A percentile compares a stretch with the other conserved stretches of the same genome.
phyloP scores from a whole-genome alignment of 1,140 invertebrate species.

The Camponotus vicinus region DNA sequence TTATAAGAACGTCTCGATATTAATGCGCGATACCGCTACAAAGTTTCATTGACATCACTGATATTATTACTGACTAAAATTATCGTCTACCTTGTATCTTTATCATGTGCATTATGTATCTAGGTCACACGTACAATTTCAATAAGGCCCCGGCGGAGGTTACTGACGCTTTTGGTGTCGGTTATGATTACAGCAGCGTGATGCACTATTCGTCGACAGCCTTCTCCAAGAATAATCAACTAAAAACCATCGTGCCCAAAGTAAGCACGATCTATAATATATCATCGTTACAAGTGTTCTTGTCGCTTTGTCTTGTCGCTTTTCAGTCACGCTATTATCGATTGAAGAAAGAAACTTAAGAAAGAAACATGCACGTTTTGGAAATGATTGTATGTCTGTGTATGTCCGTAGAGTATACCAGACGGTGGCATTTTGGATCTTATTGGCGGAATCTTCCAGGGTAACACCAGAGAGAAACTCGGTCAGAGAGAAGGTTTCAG shows the following conservation, averaged over 20 bases:
- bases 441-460: conserved; percentile 76
- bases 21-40: no score
- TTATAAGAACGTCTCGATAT: no score
- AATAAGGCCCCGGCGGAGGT: conserved; percentile 87
- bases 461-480: conserved; percentile 68
- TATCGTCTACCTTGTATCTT: conserved; percentile 23
- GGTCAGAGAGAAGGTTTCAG: conserved; percentile 92
- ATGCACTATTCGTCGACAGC: conserved; percentile 94
- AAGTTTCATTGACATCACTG: neutral
- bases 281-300: neutral
- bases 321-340: neutral
- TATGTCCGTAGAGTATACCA: conserved; percentile 61
- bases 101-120: conserved; percentile 46
- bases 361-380: neutral
- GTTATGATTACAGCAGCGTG: conserved; percentile 93
- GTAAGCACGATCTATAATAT: conserved; percentile 81
- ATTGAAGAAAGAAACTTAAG: no score
- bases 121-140: conserved; percentile 90
- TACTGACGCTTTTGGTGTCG: conserved; percentile 89
- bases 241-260: conserved; percentile 89
- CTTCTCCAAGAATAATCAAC: conserved; percentile 91
- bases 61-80: neutral
- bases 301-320: neutral
- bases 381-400: neutral
- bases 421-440: conserved; percentile 67